phyloP scores from a whole-genome alignment of 2,888 invertebrate species.

The Oeneis ivallda region DNA sequence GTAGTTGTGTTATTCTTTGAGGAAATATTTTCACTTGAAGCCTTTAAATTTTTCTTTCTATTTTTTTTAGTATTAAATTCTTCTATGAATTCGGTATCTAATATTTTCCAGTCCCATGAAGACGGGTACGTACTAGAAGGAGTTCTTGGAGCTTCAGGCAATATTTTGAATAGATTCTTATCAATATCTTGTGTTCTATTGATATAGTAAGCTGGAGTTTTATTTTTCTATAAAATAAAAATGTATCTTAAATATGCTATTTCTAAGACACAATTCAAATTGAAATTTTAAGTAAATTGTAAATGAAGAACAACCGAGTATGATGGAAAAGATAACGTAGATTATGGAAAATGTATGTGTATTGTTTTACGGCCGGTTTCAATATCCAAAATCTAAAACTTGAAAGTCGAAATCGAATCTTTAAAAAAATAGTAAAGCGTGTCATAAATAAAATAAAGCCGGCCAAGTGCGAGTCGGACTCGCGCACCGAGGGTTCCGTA shows the following conservation, averaged over 20 bases:
- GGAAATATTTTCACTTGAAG: constrained; percentile 72
- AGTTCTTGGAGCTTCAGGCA: constrained; percentile 92
- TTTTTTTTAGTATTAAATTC: constrained; percentile 67
- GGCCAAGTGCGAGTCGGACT: too few species aligned
- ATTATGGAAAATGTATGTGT: not conserved
- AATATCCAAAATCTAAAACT: too few species aligned
- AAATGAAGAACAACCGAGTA: not conserved
- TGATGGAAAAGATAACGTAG: not conserved
- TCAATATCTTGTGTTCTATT: constrained; percentile 90
- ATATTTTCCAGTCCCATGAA: constrained; percentile 87
- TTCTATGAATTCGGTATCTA: constrained; percentile 76
- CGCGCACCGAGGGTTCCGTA: too few species aligned
- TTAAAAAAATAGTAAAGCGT: too few species aligned
- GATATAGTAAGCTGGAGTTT: constrained; percentile 89
- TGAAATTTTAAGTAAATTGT: not conserved
- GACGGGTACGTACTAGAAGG: constrained; percentile 86
- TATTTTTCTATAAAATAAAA: constrained; percentile 86
- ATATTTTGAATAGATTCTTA: constrained; percentile 83
- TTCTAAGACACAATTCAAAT: not conserved
- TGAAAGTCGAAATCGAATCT: too few species aligned
- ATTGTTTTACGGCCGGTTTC: not conserved
- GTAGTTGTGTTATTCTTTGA: constrained; percentile 72
- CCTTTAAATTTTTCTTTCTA: constrained; percentile 64
- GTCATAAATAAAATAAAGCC: too few species aligned
- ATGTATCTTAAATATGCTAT: not conserved